Conservation (phyloP, 2,113 vertebrate species). For the Machaerirhynchus nigripectus region DNA sequence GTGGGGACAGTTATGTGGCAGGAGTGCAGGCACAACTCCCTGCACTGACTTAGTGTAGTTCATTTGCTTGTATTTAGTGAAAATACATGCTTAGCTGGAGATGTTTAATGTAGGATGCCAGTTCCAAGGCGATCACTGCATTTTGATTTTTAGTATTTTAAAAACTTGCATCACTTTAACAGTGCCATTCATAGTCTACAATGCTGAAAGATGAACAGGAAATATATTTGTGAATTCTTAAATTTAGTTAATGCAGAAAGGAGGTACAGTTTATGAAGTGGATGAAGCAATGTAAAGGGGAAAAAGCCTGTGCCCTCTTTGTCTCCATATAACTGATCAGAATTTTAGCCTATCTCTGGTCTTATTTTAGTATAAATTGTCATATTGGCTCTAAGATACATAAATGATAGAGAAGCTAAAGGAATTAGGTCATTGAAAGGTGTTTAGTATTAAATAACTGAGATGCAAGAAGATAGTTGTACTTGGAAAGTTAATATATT, state of each 20-base stretch:
- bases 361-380: background rate
- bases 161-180: background rate
- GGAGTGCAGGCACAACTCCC: background rate
- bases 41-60: background rate
- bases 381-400: rapidly evolving
- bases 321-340: background rate
- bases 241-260: background rate
- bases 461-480: background rate
- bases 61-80: background rate
- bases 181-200: background rate
- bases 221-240: background rate
- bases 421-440: background rate
- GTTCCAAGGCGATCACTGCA: background rate
- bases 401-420: background rate
- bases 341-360: background rate
- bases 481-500: background rate
- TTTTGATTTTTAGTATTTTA: background rate
- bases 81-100: background rate
- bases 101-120: background rate
- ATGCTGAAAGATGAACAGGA: background rate
- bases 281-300: background rate
- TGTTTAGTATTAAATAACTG: background rate
- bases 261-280: background rate
- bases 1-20: background rate
- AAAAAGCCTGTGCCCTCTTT: background rate